Conservation (phyloP, 2,888 invertebrate genomes). For the Smittia aterrima region DNA sequence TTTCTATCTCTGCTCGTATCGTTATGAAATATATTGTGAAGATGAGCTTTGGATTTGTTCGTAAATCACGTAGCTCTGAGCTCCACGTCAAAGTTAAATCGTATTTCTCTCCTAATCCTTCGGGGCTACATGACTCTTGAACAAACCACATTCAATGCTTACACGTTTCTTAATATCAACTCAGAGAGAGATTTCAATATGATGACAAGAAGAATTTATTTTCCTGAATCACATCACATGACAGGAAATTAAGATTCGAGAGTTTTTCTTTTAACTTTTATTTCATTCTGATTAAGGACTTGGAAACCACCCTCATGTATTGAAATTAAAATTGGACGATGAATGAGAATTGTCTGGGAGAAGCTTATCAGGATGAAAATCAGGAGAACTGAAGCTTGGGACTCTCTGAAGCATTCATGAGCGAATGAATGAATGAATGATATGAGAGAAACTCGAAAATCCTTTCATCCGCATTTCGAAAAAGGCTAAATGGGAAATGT, state of each 20-base stretch:
- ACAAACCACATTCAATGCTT: not conserved
- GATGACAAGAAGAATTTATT: not conserved
- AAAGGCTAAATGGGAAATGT: no score
- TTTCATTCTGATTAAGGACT: slow-evolving; percentile 34
- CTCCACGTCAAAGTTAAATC: no score
- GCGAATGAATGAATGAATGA: not conserved
- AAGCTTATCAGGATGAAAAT: slow-evolving; percentile 34
- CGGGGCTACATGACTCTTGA: no score
- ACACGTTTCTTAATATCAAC: not conserved
- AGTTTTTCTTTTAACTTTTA: not conserved
- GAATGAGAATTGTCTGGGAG: not conserved
- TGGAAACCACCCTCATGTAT: not conserved
- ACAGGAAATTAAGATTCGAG: slow-evolving; percentile 34
- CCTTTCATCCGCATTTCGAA: no score
- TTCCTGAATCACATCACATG: slow-evolving; percentile 1
- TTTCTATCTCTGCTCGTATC: not conserved
- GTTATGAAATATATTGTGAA: not conserved
- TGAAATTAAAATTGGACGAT: not conserved
- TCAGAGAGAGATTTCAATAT: not conserved
- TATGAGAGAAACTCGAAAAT: no score
- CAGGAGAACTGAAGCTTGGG: not conserved
- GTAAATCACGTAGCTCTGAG: no score
- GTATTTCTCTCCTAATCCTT: no score
- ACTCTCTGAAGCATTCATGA: not conserved
- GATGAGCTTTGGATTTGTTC: no score